Evolutionary conservation across 2,797 vertebrate species (phyloP).

Genomic region (Masticophis lateralis): DNA sequence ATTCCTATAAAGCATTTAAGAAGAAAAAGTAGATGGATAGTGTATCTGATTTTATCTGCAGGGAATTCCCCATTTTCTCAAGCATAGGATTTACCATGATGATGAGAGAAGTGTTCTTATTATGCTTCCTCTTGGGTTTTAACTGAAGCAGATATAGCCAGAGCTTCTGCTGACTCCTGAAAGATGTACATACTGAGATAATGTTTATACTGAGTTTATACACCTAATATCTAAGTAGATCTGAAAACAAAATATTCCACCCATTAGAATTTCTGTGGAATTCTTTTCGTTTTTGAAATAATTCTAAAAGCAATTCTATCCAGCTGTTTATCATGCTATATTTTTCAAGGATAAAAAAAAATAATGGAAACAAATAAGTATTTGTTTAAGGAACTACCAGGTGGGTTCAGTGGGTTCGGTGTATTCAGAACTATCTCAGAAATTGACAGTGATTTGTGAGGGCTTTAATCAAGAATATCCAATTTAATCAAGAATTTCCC

Average conservation of each 20-base stretch:
- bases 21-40: neutral
- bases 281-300: neutral
- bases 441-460: neutral
- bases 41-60: neutral
- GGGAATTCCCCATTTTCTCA: neutral
- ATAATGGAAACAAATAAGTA: neutral
- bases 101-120: neutral
- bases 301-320: neutral
- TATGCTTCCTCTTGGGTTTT: neutral
- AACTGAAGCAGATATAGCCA: neutral
- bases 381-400: neutral
- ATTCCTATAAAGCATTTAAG: neutral
- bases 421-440: neutral
- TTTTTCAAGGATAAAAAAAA: neutral
- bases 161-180: neutral
- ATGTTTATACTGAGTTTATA: neutral
- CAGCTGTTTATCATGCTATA: neutral
- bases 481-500: neutral
- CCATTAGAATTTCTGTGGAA: neutral
- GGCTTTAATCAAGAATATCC: neutral
- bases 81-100: neutral
- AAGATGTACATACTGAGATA: neutral
- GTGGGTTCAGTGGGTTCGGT: neutral
- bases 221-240: neutral
- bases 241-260: neutral